Conservation (phyloP, 2,888 invertebrate genomes). For the Drosophila trichaetosa region DNA sequence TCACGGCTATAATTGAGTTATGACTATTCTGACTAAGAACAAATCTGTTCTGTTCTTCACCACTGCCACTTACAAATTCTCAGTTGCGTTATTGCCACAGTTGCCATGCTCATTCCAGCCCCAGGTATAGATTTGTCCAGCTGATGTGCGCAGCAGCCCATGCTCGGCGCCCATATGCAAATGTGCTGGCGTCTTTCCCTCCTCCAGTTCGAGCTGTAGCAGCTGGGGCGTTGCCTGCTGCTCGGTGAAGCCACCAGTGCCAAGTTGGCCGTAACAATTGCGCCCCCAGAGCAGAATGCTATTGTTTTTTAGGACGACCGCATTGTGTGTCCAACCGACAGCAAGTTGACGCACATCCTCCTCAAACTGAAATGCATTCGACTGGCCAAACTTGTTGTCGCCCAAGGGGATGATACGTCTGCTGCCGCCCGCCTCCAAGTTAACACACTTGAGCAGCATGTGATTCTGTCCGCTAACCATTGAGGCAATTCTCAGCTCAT, state of each 20-base stretch:
- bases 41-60: neutral
- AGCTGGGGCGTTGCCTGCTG: constrained; percentile 77
- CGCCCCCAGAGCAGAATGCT: constrained; percentile 91
- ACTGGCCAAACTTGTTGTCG: constrained; percentile 93
- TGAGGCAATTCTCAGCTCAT: constrained; percentile 86
- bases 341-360: constrained; percentile 86
- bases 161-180: constrained; percentile 91
- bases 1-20: neutral
- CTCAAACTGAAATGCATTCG: constrained; percentile 86
- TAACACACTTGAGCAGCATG: constrained; percentile 83
- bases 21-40: neutral
- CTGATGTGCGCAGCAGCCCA: constrained; percentile 88
- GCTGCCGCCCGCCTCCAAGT: constrained; percentile 56
- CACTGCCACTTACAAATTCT: constrained; percentile 81
- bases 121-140: constrained; percentile 90
- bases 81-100: constrained; percentile 88
- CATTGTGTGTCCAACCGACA: constrained; percentile 92
- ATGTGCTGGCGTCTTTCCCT: constrained; percentile 65
- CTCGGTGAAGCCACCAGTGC: constrained; percentile 84
- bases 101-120: constrained; percentile 97
- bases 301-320: constrained; percentile 88
- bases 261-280: constrained; percentile 92
- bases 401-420: constrained; percentile 89
- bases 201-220: constrained; percentile 59
- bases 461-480: constrained; percentile 94